Evolutionary conservation across 1,140 invertebrate species (phyloP).

Genomic region (Arion vulgaris): DNA sequence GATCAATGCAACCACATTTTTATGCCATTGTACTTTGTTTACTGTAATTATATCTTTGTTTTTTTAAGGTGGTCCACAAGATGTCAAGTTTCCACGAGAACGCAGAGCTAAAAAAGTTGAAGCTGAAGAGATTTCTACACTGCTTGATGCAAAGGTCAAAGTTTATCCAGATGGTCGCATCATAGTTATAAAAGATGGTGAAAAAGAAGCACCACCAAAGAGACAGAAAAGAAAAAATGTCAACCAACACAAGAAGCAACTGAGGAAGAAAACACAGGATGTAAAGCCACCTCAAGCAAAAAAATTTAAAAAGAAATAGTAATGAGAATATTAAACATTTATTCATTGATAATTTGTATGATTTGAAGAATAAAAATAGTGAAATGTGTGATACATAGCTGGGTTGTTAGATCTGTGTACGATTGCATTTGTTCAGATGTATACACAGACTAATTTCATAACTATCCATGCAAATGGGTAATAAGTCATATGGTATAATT

Average conservation of each 20-base stretch:
- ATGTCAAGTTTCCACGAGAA: conserved; percentile 46
- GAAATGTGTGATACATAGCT: no score
- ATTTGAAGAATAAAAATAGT: no score
- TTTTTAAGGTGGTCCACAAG: conserved; percentile 47
- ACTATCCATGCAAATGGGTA: no score
- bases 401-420: no score
- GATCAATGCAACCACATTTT: no score
- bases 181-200: conserved; percentile 33
- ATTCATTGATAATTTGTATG: not conserved
- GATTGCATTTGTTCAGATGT: no score
- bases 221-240: not conserved
- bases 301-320: not conserved
- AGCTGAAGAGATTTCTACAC: conserved; percentile 57
- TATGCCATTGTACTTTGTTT: not conserved
- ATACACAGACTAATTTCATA: no score
- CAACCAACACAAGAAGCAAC: not conserved
- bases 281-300: not conserved
- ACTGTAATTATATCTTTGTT: conserved; percentile 18
- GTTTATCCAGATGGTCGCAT: conserved; percentile 50
- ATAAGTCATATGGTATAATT: no score
- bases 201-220: not conserved
- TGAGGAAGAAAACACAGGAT: conserved; percentile 8
- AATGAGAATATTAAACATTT: no score
- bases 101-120: conserved; percentile 23
- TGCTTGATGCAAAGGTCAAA: conserved; percentile 53